Evolutionary conservation across 2,113 vertebrate species (phyloP).

Genomic region (Tauraco erythrolophus): DNA sequence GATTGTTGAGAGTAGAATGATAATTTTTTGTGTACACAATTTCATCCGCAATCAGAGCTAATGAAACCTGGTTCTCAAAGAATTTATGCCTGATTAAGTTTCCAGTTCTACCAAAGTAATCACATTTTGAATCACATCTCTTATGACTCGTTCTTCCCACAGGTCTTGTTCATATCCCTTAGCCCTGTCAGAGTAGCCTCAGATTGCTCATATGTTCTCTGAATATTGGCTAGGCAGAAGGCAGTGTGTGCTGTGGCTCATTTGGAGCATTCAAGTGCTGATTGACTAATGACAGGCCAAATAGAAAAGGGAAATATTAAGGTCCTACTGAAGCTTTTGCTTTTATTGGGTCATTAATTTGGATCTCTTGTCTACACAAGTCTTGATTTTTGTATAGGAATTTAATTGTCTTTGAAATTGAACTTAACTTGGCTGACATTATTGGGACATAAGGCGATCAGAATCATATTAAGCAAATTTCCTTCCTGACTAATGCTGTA

Average conservation of each 20-base stretch:
- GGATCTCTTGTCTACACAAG: neutral
- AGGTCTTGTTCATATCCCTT: neutral
- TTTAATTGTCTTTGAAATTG: neutral
- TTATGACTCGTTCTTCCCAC: neutral
- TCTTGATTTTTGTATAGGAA: neutral
- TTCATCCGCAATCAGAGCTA: neutral
- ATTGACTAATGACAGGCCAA: neutral
- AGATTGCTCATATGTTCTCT: neutral
- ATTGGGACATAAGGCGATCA: neutral
- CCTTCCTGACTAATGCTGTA: neutral
- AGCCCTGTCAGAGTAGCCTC: neutral
- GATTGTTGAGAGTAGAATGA: neutral
- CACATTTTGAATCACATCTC: neutral
- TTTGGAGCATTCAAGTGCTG: neutral
- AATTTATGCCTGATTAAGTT: neutral
- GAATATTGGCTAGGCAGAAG: neutral
- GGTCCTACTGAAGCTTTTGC: neutral
- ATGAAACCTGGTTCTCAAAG: neutral
- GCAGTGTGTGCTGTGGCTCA: accelerated
- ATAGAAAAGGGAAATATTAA: neutral
- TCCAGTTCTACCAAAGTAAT: neutral
- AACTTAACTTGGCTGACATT: neutral
- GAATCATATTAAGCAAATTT: neutral
- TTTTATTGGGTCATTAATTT: neutral
- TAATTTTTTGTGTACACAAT: neutral